Conservation (phyloP, 2,888 invertebrate genomes). For the Agelastica alni region DNA sequence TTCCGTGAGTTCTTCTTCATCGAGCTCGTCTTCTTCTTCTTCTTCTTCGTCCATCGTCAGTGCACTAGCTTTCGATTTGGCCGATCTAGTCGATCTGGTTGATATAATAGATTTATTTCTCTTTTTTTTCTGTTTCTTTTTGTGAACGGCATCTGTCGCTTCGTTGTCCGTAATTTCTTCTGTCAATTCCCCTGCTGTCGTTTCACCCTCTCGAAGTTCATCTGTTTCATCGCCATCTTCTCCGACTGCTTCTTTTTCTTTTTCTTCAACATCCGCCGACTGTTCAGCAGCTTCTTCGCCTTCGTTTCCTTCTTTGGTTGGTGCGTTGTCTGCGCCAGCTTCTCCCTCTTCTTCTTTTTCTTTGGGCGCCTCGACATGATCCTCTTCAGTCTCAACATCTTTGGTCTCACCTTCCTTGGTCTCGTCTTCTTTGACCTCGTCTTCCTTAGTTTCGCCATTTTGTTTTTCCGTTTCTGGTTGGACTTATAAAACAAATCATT, state of each 20-base stretch:
- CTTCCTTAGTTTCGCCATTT: background rate
- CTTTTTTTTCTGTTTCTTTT: background rate
- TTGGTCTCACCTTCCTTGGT: background rate
- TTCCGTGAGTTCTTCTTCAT: constrained; percentile 10
- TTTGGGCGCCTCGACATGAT: background rate
- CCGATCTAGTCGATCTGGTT: background rate
- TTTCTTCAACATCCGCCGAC: too few relatives aligned
- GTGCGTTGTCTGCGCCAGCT: too few relatives aligned
- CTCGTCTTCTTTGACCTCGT: constrained; percentile 5
- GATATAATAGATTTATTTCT: background rate
- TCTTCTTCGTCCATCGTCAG: background rate
- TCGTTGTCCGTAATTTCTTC: background rate
- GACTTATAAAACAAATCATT: too few relatives aligned
- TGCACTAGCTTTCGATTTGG: background rate
- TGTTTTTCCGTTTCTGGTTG: constrained; percentile 4
- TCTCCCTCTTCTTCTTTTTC: too few relatives aligned
- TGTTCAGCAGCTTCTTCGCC: background rate
- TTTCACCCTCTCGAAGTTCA: background rate
- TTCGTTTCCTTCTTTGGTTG: too few relatives aligned
- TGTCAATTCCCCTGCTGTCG: background rate
- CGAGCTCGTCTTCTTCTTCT: constrained; percentile 4
- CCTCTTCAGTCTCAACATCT: background rate
- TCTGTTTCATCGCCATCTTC: background rate
- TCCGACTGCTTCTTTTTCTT: background rate
- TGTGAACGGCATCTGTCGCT: background rate